Percentiles rank a stretch among this genome's conserved stretches.
Evolutionary conservation across 2,797 vertebrate species (phyloP).

Genomic region (Falco cherrug): DNA sequence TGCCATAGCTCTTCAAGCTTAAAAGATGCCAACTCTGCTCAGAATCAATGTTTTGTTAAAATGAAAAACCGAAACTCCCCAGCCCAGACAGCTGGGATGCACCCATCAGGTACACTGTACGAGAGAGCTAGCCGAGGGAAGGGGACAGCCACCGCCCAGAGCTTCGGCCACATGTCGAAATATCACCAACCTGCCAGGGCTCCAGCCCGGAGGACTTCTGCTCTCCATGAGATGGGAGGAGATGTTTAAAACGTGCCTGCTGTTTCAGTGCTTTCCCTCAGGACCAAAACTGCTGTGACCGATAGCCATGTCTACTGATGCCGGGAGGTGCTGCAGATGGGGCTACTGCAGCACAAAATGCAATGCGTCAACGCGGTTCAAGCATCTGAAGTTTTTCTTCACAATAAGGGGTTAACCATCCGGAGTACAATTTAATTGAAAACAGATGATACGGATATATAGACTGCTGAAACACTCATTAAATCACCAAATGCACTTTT

Average conservation of each 20-base stretch:
- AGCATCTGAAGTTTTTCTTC: not conserved
- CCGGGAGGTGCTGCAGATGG: not conserved
- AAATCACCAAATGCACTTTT: not conserved
- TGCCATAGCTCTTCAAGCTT: slow-evolving; percentile 27
- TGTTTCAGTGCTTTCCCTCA: not conserved
- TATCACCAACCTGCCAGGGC: not conserved
- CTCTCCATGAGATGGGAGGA: not conserved
- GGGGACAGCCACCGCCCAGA: not conserved
- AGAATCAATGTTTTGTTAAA: not conserved
- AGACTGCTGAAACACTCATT: not conserved
- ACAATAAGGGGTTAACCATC: not conserved
- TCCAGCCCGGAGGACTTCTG: not conserved
- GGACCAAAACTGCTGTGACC: not conserved
- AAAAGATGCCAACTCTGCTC: not conserved
- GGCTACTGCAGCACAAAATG: not conserved
- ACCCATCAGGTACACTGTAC: not conserved
- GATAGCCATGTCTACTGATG: accelerated
- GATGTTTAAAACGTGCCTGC: not conserved
- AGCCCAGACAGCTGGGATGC: not conserved
- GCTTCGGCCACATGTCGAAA: not conserved
- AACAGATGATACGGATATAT: not conserved
- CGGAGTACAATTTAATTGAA: not conserved
- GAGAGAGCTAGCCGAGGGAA: not conserved
- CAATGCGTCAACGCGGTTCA: accelerated
- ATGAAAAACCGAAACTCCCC: not conserved